phyloP scores from a whole-genome alignment of 2,888 invertebrate species.

The Andrena minutula region DNA sequence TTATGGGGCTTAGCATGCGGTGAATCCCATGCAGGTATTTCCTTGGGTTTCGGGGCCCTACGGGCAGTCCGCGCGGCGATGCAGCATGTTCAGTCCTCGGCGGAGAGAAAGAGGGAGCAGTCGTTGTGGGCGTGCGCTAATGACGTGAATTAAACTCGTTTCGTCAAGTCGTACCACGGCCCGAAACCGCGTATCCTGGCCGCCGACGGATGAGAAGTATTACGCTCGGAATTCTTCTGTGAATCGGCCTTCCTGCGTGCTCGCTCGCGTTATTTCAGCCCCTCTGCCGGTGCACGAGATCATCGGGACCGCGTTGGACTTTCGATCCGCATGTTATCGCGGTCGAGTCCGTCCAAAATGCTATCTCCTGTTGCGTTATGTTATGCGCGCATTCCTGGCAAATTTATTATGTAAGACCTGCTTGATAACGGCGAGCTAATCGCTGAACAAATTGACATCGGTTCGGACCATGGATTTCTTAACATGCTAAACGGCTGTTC shows the following conservation, averaged over 20 bases:
- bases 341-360: background rate
- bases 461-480: background rate
- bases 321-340: background rate
- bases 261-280: background rate
- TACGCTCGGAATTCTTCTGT: conserved; percentile 33
- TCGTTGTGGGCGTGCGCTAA: conserved; percentile 77
- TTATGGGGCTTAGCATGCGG: conserved; percentile 48
- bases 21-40: conserved; percentile 60
- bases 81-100: conserved; percentile 33
- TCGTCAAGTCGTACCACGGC: conserved; percentile 64
- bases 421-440: conserved; percentile 1
- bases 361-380: background rate
- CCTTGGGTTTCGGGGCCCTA: conserved; percentile 22
- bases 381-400: background rate
- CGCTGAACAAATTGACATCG: background rate
- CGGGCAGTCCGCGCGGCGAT: background rate
- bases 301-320: background rate
- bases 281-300: background rate
- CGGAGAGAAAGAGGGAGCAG: conserved; percentile 39
- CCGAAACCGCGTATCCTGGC: conserved; percentile 42
- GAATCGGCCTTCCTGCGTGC: conserved; percentile 1
- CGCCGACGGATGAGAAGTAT: conserved; percentile 36
- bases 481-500: no score
- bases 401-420: conserved; percentile 1
- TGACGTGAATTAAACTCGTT: conserved; percentile 80